phyloP scores from a whole-genome alignment of 2,888 invertebrate species.

The Macrosoma leucophasiata region DNA sequence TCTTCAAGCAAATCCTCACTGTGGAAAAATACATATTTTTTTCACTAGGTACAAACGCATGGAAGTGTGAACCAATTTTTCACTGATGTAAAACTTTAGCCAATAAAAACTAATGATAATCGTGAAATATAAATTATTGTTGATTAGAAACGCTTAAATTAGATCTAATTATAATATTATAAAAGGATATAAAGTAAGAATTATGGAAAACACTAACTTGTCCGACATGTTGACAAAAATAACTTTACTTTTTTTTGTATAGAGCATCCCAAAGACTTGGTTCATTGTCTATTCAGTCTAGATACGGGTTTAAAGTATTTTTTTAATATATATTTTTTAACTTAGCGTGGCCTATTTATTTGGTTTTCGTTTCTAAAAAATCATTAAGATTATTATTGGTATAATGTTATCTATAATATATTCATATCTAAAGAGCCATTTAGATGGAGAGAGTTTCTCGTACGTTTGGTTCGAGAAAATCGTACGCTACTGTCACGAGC shows the following conservation, averaged over 20 bases:
- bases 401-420: no score
- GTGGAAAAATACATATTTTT: constrained; percentile 28
- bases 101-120: background rate
- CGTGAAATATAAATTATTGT: constrained; percentile 7
- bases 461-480: no score
- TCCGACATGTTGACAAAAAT: constrained; percentile 66
- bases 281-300: no score
- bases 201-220: constrained; percentile 49
- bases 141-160: background rate
- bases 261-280: background rate
- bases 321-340: no score
- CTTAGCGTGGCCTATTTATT: no score
- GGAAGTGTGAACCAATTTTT: constrained; percentile 5
- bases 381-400: no score
- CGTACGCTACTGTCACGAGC: no score
- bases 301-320: no score
- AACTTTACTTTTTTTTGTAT: constrained; percentile 9
- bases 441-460: no score
- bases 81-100: background rate
- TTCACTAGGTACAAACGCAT: constrained; percentile 12
- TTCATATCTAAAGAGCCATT: no score
- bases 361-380: no score
- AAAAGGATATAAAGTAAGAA: constrained; percentile 10
- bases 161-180: constrained; percentile 16
- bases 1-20: constrained; percentile 72